Evolutionary conservation across 2,113 vertebrate species (phyloP).

Genomic region (Vidua chalybeata): DNA sequence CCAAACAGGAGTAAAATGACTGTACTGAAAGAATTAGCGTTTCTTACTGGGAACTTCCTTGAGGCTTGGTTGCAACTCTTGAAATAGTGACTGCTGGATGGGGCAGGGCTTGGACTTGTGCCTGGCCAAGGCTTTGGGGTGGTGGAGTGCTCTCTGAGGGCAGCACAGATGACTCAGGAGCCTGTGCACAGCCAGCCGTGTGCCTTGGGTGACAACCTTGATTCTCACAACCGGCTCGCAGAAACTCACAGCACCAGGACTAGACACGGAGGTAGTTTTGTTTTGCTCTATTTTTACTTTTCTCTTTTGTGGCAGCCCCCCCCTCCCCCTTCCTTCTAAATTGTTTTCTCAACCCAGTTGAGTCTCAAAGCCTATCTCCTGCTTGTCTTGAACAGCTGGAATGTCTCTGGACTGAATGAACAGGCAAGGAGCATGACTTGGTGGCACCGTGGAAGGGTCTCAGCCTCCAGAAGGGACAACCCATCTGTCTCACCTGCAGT

Average conservation of each 20-base stretch:
- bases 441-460: background rate
- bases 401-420: background rate
- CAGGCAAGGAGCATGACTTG: background rate
- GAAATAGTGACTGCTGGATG: background rate
- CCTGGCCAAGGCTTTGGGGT: background rate
- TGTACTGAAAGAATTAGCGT: background rate
- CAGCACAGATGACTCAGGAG: slow-evolving; percentile 32
- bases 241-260: background rate
- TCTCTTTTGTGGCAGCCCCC: background rate
- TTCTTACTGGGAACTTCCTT: slow-evolving; percentile 4
- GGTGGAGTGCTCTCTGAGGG: background rate
- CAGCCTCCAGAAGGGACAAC: background rate
- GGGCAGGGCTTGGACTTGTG: slow-evolving; percentile 37
- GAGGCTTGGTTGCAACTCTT: background rate
- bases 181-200: background rate
- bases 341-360: background rate
- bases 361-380: background rate
- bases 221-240: background rate
- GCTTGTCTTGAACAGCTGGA: background rate
- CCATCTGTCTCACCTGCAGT: background rate
- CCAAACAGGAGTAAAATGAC: background rate
- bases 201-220: background rate
- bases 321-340: background rate
- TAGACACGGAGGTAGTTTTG: background rate
- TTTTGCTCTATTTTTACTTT: background rate